Evolutionary conservation across 1,140 invertebrate genomes (phyloP).

Genomic region (Aphidius gifuensis): DNA sequence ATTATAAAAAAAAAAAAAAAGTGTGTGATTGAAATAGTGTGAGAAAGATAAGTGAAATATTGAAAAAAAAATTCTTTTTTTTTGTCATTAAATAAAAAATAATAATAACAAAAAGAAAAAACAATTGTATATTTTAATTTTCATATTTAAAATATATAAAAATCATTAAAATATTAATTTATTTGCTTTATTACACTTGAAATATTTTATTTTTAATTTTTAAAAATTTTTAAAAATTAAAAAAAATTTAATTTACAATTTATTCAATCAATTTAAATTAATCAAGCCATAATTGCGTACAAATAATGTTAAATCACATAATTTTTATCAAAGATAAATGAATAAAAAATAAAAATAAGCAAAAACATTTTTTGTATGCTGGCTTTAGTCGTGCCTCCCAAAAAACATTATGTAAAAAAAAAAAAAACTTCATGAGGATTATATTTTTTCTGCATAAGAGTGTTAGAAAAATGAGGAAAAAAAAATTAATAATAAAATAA

Average conservation of each 20-base stretch:
- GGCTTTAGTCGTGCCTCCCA: constrained; percentile 24
- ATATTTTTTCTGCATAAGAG: constrained; percentile 15
- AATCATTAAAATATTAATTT: too few species aligned
- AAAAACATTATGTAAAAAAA: not conserved
- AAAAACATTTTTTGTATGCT: constrained; percentile 25
- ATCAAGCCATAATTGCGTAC: constrained; percentile 29
- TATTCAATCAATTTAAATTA: constrained; percentile 18
- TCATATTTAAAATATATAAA: too few species aligned
- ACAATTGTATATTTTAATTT: too few species aligned
- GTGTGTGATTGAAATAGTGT: too few species aligned
- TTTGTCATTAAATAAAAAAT: not conserved
- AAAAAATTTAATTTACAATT: constrained; percentile 6
- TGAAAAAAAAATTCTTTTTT: not conserved
- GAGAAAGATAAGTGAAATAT: not conserved
- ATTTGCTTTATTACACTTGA: too few species aligned
- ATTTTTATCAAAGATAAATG: constrained; percentile 24
- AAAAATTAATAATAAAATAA: constrained; percentile 11
- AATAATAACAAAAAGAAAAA: not conserved
- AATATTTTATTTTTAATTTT: too few species aligned
- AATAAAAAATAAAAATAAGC: constrained; percentile 17
- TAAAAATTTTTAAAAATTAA: too few species aligned
- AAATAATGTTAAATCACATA: constrained; percentile 26
- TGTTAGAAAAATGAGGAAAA: constrained; percentile 4
- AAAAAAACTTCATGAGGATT: constrained; percentile 11
- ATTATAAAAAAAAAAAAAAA: constrained; percentile 19